Evolutionary conservation across 2,797 vertebrate genomes (phyloP).

Genomic region (Fringilla coelebs): DNA sequence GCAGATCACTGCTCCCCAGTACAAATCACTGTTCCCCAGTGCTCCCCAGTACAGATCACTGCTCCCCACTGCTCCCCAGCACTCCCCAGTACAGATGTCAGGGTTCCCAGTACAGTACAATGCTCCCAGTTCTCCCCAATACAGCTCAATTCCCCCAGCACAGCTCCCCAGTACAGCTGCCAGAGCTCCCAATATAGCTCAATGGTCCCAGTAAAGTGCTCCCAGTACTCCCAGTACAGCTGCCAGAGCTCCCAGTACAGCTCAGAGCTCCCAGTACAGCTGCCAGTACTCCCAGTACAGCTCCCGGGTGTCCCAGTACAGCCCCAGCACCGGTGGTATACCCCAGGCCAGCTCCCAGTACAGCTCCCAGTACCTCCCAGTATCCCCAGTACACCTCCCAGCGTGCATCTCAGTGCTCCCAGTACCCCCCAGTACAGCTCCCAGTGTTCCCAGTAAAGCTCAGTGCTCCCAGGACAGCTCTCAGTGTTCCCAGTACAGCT

Average conservation of each 20-base stretch:
- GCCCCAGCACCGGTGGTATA: no score
- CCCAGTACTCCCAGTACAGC: background rate
- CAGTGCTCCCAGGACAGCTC: background rate
- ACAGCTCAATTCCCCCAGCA: background rate
- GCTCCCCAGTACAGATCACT: background rate
- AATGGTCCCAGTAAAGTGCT: no score
- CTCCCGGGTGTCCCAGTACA: no score
- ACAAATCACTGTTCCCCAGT: background rate
- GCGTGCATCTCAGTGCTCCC: no score
- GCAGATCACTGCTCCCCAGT: background rate
- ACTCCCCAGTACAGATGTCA: no score
- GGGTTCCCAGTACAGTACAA: background rate
- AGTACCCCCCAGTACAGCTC: no score
- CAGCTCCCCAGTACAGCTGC: background rate
- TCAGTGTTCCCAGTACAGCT: background rate
- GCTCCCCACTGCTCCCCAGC: no score
- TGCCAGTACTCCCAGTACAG: background rate
- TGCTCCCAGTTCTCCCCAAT: background rate
- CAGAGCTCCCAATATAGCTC: background rate
- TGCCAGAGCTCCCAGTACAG: background rate
- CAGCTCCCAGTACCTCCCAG: no score
- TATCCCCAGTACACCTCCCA: no score
- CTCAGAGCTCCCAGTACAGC: background rate
- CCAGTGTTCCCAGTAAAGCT: no score
- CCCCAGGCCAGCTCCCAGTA: no score